phyloP scores from a whole-genome alignment of 53 echinoderm and acorn worm genomes.

The Echinarachnius parma region DNA sequence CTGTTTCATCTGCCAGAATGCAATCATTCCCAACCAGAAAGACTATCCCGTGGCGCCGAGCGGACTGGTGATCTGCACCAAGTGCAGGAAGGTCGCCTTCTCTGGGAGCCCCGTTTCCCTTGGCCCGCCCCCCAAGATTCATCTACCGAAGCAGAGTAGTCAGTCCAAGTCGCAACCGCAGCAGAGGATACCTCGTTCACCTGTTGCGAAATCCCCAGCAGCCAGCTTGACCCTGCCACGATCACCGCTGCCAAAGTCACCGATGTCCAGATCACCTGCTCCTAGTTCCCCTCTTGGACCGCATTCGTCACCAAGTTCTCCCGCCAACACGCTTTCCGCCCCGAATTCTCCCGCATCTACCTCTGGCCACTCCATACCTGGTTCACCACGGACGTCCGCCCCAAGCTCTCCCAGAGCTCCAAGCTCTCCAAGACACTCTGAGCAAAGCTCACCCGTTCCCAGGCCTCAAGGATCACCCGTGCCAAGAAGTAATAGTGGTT shows the following conservation, averaged over 20 bases:
- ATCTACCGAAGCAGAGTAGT: conserved; percentile 67
- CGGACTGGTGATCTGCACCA: conserved; percentile 68
- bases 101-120: conserved; percentile 51
- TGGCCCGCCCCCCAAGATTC: conserved; percentile 84
- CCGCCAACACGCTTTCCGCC: conserved; percentile 50
- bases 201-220: conserved; percentile 46
- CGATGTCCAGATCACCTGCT: conserved; percentile 61
- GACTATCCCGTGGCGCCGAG: conserved; percentile 57
- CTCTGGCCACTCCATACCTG: conserved; percentile 56
- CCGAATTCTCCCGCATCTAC: conserved; percentile 69
- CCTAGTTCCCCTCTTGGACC: conserved; percentile 56
- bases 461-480: conserved; percentile 42
- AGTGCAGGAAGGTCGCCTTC: conserved; percentile 75
- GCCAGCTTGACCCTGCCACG: conserved; percentile 42
- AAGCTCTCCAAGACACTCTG: conserved; percentile 30
- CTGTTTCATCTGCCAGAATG: conserved; percentile 81
- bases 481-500: not conserved
- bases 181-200: conserved; percentile 50
- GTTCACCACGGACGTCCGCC: conserved; percentile 54
- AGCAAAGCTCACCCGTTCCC: conserved; percentile 50
- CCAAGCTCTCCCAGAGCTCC: conserved; percentile 48
- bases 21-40: conserved; percentile 67
- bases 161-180: conserved; percentile 55
- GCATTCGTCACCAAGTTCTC: conserved; percentile 55
- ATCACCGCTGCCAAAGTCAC: conserved; percentile 53